Base-by-base conservation (phyloP, 2,113 vertebrate species). In the Telmatochromis sp. region DNA sequence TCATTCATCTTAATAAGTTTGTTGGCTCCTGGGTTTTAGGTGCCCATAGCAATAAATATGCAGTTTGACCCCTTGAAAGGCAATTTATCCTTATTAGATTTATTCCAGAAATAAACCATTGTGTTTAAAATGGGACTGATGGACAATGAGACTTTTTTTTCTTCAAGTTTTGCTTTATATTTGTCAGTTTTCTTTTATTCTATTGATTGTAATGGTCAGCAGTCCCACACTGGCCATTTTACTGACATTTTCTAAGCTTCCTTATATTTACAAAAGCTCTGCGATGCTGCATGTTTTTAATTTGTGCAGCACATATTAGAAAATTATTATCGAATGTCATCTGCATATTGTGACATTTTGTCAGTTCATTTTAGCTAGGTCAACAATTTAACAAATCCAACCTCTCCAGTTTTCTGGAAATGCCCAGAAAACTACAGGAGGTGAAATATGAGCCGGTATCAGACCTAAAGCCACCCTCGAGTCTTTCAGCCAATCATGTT, bases 1-100 rank as follows among this genome's bases (percentile, higher is more conserved):
- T 95, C 91, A 92, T 91, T 90, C 80, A 80, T 86, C 80, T 83
- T 90, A 87, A 92, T 89, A 85, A 79, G 85, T 84, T 92, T 87
- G 90, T 50, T 26, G 40, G 68, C 91, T 87, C 73, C 81, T 57
- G 82, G 85, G 89, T 47, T 86, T 93, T 65, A 73, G 63, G n/a
- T 84, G 81, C 40, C 51, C 51, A 55, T 5, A 82, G 63, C 53
- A 89, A 88, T 91, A 90, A 42, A 86, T 57, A 84, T 71, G 60
- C 53, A 84, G 57, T 89, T 68, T 83, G 31, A 90, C 82, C 37
- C 5, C 73, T 57, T 83, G 31, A 89, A 90, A 83, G 19, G 80
- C 40, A 81, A 85, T 87, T 57, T 7, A 73, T 79, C 5, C 1
- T 42, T 90, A 91, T 87, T 86, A 87, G 42, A 87, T 26, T 31